Evolutionary conservation across 2,113 vertebrate species (phyloP).

Genomic region (Aptenodytes forsteri): DNA sequence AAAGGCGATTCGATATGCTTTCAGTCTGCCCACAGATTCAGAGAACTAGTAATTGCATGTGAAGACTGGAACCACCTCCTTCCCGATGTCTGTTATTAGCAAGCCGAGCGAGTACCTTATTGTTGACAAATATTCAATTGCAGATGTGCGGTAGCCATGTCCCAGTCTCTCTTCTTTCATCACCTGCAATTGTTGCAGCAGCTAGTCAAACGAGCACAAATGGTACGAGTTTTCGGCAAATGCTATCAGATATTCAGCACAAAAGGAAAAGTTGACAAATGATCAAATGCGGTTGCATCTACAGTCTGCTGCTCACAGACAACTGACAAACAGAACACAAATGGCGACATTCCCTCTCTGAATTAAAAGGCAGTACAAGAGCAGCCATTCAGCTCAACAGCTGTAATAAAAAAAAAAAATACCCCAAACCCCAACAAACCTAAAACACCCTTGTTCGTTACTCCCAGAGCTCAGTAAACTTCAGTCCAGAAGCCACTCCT

Average conservation of each 20-base stretch:
- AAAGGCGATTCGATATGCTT: neutral
- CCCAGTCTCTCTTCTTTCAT: neutral
- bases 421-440: neutral
- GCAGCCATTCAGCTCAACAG: neutral
- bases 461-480: neutral
- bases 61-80: slow-evolving; percentile 1
- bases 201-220: neutral
- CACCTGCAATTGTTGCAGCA: slow-evolving; percentile 24
- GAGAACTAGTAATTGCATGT: neutral
- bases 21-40: neutral
- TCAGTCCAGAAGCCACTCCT: neutral
- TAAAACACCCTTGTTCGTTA: neutral
- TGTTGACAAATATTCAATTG: slow-evolving; percentile 35
- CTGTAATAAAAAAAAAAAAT: neutral
- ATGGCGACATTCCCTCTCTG: neutral
- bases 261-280: slow-evolving; percentile 31
- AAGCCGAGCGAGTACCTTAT: neutral
- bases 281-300: slow-evolving; percentile 1
- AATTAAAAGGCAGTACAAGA: neutral
- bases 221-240: neutral
- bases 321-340: neutral
- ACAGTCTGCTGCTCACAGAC: slow-evolving; percentile 16
- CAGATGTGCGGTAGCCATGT: neutral
- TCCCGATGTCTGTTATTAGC: neutral
- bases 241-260: neutral